phyloP scores from a whole-genome alignment of 1,140 invertebrate genomes.

The Hycleus phaleratus region DNA sequence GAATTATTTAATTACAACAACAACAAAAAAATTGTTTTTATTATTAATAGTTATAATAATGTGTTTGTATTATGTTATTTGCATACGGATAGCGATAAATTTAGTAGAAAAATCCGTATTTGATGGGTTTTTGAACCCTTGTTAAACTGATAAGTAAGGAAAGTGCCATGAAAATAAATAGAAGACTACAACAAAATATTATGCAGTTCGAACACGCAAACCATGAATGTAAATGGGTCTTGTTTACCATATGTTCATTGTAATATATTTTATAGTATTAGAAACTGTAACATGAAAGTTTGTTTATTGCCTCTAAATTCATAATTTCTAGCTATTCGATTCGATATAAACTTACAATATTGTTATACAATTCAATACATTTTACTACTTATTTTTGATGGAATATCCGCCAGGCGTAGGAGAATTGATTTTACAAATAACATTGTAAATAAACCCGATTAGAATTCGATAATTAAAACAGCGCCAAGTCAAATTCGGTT shows the following conservation, averaged over 20 bases:
- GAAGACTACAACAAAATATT: constrained; percentile 12
- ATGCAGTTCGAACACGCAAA: constrained; percentile 13
- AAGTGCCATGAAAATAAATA: constrained; percentile 14
- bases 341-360: constrained; percentile 2
- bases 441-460: no score
- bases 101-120: not conserved
- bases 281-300: constrained; percentile 16
- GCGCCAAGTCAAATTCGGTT: no score
- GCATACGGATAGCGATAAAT: not conserved
- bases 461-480: no score
- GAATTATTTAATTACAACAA: constrained; percentile 3
- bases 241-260: constrained; percentile 16
- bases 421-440: no score
- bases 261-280: constrained; percentile 14
- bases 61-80: not conserved
- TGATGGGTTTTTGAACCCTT: not conserved
- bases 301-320: constrained; percentile 7
- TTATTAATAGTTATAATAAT: no score
- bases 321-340: constrained; percentile 10
- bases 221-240: constrained; percentile 14
- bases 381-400: no score
- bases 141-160: constrained; percentile 5
- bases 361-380: no score
- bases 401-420: no score
- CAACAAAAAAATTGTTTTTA: no score